phyloP scores from a whole-genome alignment of 2,113 vertebrate genomes.

The Myotis brandtii region DNA sequence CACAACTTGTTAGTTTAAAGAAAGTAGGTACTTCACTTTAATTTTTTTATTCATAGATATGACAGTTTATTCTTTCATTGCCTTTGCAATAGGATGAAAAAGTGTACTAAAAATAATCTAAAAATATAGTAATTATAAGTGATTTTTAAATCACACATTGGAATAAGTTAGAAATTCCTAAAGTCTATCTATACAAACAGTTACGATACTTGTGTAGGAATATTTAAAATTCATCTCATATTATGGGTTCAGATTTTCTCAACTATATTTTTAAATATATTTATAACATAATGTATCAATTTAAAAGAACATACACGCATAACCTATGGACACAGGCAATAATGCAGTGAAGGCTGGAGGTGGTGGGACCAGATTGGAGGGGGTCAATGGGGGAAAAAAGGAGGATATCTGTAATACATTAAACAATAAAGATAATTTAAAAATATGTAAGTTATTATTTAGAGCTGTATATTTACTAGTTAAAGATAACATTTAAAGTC shows the following conservation, averaged over 20 bases:
- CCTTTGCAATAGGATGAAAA: not conserved
- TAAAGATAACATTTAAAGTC: not conserved
- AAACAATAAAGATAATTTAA: no score
- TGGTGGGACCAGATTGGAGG: no score
- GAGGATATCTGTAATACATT: no score
- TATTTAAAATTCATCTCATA: slow-evolving; percentile 40
- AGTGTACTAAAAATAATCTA: not conserved
- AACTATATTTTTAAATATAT: not conserved
- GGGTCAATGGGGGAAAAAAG: no score
- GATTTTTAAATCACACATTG: slow-evolving; percentile 44
- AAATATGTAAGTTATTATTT: not conserved
- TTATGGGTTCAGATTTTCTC: not conserved
- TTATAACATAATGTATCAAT: not conserved
- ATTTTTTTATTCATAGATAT: not conserved
- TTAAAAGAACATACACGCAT: not conserved
- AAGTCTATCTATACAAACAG: not conserved
- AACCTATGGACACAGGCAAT: no score
- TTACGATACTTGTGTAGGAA: not conserved
- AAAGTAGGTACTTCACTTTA: not conserved
- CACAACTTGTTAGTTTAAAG: not conserved
- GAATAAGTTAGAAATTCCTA: slow-evolving; percentile 21
- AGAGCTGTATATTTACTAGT: not conserved
- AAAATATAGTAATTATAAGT: slow-evolving; percentile 17
- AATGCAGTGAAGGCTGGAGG: no score
- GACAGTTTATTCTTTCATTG: not conserved